These are phyloP conservation scores for Casuarius casuarius DNA, from an alignment of 2,113 vertebrate species.

Conservation along the genomic window DNA sequence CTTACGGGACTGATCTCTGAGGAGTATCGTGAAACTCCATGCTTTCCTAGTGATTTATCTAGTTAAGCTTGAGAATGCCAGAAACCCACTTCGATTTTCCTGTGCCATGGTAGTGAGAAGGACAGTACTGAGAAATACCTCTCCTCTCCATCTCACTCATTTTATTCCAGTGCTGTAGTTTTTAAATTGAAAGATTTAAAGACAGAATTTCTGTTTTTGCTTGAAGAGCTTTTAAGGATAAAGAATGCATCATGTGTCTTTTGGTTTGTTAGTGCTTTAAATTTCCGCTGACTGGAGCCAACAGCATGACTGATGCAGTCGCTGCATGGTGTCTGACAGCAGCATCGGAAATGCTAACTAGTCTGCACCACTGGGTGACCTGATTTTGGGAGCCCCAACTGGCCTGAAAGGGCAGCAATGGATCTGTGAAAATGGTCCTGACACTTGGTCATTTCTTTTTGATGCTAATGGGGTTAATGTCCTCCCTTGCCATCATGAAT, in stretches of 20 bases:
- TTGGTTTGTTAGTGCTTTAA: neutral
- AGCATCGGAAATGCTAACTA: neutral
- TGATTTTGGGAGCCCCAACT: slow-evolving; percentile 30
- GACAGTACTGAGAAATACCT: neutral
- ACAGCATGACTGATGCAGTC: neutral
- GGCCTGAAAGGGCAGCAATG: slow-evolving; percentile 5
- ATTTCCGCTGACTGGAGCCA: neutral
- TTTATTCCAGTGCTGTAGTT: neutral
- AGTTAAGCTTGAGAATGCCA: neutral
- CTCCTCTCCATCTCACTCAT: neutral
- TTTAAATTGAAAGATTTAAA: neutral
- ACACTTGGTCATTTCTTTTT: slow-evolving; percentile 54
- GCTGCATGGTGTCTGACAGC: neutral
- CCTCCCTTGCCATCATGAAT: slow-evolving; percentile 37
- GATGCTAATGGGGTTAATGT: slow-evolving; percentile 55
- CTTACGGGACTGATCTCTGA: neutral
- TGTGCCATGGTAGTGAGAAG: neutral
- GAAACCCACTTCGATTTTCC: slow-evolving; percentile 22
- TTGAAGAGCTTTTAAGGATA: neutral
- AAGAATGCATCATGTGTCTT: neutral
- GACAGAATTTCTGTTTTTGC: neutral
- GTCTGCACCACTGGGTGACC: slow-evolving; percentile 49
- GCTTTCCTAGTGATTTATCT: slow-evolving; percentile 19
- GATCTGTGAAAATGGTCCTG: slow-evolving; percentile 59
- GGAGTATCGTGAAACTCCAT: neutral